phyloP scores from a whole-genome alignment of 2,797 vertebrate species.

The Onychomys leucogaster region DNA sequence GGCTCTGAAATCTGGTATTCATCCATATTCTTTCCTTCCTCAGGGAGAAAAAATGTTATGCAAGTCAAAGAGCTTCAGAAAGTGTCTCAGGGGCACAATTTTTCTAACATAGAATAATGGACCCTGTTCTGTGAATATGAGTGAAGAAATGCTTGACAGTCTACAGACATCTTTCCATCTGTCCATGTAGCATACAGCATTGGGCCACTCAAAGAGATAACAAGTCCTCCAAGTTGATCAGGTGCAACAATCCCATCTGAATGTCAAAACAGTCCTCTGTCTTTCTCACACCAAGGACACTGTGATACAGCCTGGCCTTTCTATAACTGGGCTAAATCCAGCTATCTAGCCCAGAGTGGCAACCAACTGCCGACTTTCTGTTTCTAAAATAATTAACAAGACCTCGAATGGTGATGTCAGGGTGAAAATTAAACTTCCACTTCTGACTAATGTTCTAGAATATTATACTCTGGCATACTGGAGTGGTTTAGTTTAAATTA shows the following conservation, averaged over 20 bases:
- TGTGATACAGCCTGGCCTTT: not conserved
- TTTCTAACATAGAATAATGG: slow-evolving; percentile 38
- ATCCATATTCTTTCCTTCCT: slow-evolving; percentile 15
- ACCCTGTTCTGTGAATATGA: not conserved
- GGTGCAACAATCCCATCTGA: not conserved
- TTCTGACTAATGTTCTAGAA: slow-evolving; percentile 27
- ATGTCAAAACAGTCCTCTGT: not conserved
- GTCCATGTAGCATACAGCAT: not conserved
- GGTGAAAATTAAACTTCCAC: slow-evolving; percentile 42
- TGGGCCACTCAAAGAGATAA: not conserved
- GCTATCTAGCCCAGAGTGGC: not conserved
- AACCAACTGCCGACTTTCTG: not conserved
- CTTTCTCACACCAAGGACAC: not conserved
- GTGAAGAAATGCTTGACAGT: slow-evolving; percentile 2
- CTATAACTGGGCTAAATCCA: not conserved
- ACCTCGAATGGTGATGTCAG: not conserved
- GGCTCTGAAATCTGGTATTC: slow-evolving; percentile 45
- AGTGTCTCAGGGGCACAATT: slow-evolving; percentile 34
- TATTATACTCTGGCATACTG: not conserved
- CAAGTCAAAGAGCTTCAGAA: slow-evolving; percentile 35
- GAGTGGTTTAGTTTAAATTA: not conserved
- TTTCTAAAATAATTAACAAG: slow-evolving; percentile 53
- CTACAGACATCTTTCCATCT: not conserved
- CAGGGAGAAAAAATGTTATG: slow-evolving; percentile 10
- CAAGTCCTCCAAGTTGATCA: not conserved